Percentiles rank a stretch among this genome's conserved stretches.
Evolutionary conservation across 2,113 vertebrate species (phyloP).

Genomic region (Hippolais icterina): DNA sequence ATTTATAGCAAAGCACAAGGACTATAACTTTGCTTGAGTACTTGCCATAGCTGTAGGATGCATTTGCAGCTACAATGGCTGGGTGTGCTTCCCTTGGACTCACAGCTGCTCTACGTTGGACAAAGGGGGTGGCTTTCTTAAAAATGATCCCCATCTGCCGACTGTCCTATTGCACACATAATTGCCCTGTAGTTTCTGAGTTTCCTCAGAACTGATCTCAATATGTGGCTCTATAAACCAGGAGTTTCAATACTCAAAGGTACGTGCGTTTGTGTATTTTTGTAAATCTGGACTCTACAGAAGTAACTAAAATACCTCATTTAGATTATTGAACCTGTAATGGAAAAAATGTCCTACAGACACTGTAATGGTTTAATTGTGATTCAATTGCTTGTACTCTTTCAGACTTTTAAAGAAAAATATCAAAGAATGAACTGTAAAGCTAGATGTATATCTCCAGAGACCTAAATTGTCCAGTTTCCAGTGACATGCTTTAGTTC

Average conservation of each 20-base stretch:
- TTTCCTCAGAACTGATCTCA: not conserved
- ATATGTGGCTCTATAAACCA: not conserved
- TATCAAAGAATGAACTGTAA: constrained; percentile 32
- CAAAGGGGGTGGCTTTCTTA: not conserved
- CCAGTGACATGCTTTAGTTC: constrained; percentile 23
- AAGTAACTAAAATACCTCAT: not conserved
- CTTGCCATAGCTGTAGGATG: not conserved
- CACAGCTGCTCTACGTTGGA: not conserved
- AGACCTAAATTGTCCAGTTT: constrained; percentile 11
- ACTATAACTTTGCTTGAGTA: not conserved
- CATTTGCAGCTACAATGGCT: not conserved
- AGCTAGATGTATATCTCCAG: constrained; percentile 48
- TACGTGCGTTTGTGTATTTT: accelerated
- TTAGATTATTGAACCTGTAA: not conserved
- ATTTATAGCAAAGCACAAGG: not conserved
- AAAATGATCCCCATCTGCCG: not conserved
- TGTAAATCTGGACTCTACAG: not conserved
- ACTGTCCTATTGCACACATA: not conserved
- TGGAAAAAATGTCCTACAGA: not conserved
- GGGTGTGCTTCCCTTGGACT: not conserved
- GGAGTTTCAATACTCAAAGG: not conserved
- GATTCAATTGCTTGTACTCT: constrained; percentile 9
- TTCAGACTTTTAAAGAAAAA: constrained; percentile 6
- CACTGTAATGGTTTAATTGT: not conserved
- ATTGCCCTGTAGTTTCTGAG: not conserved